A percentile compares a stretch with the other conserved stretches of the same genome.
Evolutionary conservation across 2,797 vertebrate species (phyloP).

Genomic region (Bradypus variegatus): DNA sequence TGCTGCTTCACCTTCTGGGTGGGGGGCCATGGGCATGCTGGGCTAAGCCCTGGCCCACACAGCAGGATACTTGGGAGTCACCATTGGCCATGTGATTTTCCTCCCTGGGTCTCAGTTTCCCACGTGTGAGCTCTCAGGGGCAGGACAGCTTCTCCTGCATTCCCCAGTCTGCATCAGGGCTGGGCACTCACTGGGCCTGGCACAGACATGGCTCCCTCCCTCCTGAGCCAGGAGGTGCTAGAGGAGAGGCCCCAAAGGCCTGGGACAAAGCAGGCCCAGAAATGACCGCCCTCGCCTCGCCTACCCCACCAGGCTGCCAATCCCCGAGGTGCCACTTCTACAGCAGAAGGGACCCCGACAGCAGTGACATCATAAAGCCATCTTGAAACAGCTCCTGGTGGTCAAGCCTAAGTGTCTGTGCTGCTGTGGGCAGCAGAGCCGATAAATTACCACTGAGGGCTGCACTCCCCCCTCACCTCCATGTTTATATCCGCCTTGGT

Average conservation of each 20-base stretch:
- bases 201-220: neutral
- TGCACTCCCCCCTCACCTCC: neutral
- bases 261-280: neutral
- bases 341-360: neutral
- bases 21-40: neutral
- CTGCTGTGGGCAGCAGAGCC: neutral
- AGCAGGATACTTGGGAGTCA: neutral
- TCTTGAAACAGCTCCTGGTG: slow-evolving; percentile 21
- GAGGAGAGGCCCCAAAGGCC: neutral
- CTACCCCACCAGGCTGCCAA: neutral
- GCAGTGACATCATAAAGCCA: neutral
- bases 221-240: neutral
- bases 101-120: neutral
- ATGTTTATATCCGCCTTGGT: slow-evolving; percentile 51
- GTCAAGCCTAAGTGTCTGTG: neutral
- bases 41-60: neutral
- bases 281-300: neutral
- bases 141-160: neutral
- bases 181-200: neutral
- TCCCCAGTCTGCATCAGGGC: neutral
- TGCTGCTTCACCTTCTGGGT: neutral
- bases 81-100: neutral
- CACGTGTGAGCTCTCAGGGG: neutral
- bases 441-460: slow-evolving; percentile 49
- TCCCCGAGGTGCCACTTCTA: neutral